A percentile compares a stretch with the other conserved stretches of the same genome.
Evolutionary conservation across 2,113 vertebrate species (phyloP).

Genomic region (Morphnarchus princeps): DNA sequence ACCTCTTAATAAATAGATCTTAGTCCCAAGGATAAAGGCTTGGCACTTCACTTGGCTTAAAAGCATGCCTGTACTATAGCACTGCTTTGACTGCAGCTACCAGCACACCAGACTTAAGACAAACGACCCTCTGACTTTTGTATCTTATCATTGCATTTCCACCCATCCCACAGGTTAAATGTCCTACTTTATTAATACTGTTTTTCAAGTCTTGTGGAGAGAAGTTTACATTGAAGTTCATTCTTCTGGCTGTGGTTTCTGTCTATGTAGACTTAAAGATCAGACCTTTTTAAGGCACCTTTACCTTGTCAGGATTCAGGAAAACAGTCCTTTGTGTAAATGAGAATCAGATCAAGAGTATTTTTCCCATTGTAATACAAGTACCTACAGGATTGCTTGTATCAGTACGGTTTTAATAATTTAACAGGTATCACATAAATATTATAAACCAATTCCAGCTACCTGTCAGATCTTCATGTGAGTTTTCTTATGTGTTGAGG

Average conservation of each 20-base stretch:
- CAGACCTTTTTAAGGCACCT: background rate
- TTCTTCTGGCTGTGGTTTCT: background rate
- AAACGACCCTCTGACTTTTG: background rate
- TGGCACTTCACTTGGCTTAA: background rate
- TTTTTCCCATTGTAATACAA: background rate
- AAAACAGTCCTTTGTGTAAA: background rate
- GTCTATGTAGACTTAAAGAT: background rate
- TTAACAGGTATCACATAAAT: background rate
- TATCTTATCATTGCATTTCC: background rate
- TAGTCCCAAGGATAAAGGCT: background rate
- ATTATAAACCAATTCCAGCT: background rate
- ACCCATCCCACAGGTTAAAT: background rate
- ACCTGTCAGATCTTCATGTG: background rate
- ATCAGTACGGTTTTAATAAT: background rate
- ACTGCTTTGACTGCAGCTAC: background rate
- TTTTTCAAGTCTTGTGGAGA: background rate
- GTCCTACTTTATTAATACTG: background rate
- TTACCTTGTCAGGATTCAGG: background rate
- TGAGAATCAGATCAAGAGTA: background rate
- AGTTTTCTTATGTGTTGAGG: background rate
- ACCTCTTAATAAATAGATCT: background rate
- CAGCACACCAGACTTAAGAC: background rate
- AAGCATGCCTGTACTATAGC: background rate
- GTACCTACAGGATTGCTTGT: background rate
- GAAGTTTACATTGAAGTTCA: background rate